Percentiles rank a stretch among this genome's conserved stretches.
Conservation (phyloP, 2,888 invertebrate genomes). For the Odontothrips loti region DNA sequence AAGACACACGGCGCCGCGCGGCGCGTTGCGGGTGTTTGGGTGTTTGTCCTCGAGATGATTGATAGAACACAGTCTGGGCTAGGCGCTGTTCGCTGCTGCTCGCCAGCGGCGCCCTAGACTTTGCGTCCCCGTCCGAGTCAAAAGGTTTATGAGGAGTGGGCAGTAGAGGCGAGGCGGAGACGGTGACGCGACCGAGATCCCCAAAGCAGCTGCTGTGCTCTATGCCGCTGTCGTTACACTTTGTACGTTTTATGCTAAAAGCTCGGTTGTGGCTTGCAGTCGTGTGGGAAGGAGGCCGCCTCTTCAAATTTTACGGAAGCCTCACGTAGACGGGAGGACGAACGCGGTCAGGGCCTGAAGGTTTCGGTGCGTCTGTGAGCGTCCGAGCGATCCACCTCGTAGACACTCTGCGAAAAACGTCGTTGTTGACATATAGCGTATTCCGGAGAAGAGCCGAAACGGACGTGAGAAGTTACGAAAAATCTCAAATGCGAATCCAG, state of each 20-base stretch:
- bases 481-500: no score
- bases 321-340: no score
- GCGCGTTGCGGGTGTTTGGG: neutral
- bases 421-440: no score
- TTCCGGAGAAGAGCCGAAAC: no score
- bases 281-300: neutral
- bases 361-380: no score
- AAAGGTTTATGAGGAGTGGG: neutral
- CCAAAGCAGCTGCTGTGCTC: neutral
- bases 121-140: no score
- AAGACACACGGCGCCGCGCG: no score
- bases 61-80: neutral
- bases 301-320: no score
- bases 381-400: no score
- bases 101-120: neutral
- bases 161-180: neutral
- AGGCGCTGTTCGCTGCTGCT: neutral
- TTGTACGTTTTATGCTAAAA: neutral
- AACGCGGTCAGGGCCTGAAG: no score
- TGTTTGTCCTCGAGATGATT: neutral
- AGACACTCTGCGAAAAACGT: no score
- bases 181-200: neutral
- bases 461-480: no score
- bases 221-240: neutral
- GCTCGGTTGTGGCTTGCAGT: neutral